Evolutionary conservation across 2,888 invertebrate genomes (phyloP), one percentile per base, ranked within the genome.

Genomic region (Watsonalla binaria): DNA sequence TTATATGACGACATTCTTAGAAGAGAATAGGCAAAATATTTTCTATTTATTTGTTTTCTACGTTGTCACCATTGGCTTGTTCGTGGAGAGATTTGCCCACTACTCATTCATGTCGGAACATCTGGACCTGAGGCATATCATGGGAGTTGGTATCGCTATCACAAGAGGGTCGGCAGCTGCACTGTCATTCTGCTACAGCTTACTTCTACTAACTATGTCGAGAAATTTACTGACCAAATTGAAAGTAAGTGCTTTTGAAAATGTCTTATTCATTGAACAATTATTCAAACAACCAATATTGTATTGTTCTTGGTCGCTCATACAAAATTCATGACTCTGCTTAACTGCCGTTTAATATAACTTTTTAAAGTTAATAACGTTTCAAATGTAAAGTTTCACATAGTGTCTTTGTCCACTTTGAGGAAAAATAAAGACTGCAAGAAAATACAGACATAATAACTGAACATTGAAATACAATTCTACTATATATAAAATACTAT

Each of bases 71-170:
- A 96, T 97, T 62, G 96, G 96, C 0, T 84, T 98, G n/a, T 99
- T 98, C 76, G 95, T 98, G 7, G 98, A 98, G 80, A 92, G 98
- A 76, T 99, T 98, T 76, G 97, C 98, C 54, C 97, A 98, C 89
- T 98, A 98, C 78, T 97, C 98, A 0, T 98, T 98, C 81, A 97
- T 98, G 96, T 95, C 97, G 0, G 98, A 99, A 76, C 98, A 98
- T 82, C 95, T 97, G 33, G 98, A 99, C 82, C 86, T 99, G 65
- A 92, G 98, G 0, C 97, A 98, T 74, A 98, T 99, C 47, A 98
- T 99, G 98, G 98, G 98, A 0, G 97, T 97, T 2, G 98, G 98
- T 0, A 98, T 98, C 51, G 98, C 98, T 6, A 96, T 98, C 65
- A 98, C 98, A 0, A 92, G 98, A 79, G 98, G 98, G 14, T 97